These are phyloP conservation scores for Apocheima hispidaria DNA, from an alignment of 2,888 invertebrate species.

Conservation along the genomic window DNA sequence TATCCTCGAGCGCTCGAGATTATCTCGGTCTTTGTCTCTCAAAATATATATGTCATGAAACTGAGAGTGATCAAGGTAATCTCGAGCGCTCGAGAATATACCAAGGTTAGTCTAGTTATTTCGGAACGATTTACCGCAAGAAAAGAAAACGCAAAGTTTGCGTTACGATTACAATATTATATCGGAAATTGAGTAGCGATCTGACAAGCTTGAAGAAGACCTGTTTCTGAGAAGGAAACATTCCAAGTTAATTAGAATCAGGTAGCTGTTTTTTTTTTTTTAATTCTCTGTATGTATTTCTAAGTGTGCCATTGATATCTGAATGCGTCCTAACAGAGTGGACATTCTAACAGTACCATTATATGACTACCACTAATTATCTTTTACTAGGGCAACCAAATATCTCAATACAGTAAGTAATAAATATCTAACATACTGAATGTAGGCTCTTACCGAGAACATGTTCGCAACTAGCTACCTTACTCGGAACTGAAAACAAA, in stretches of 20 bases:
- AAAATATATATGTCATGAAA: too few relatives aligned
- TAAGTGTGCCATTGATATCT: neutral
- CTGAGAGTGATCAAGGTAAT: too few relatives aligned
- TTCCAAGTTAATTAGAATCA: neutral
- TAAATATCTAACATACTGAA: constrained; percentile 78
- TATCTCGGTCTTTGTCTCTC: too few relatives aligned
- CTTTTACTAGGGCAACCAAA: constrained; percentile 75
- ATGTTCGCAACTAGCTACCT: constrained; percentile 72
- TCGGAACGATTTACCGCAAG: neutral
- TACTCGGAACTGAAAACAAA: constrained; percentile 72
- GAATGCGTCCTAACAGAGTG: constrained; percentile 9
- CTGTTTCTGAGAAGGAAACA: neutral
- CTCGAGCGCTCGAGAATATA: too few relatives aligned
- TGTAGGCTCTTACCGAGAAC: constrained; percentile 60
- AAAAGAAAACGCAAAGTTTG: neutral
- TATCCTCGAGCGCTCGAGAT: too few relatives aligned
- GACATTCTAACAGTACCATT: constrained; percentile 65
- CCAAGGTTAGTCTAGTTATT: too few relatives aligned
- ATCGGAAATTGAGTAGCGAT: neutral
- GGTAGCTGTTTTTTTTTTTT: neutral
- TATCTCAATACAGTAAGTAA: constrained; percentile 72
- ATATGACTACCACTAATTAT: constrained; percentile 70
- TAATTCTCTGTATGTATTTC: neutral
- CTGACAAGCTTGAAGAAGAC: neutral
- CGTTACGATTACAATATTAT: too few relatives aligned